Percentiles rank a stretch among this genome's conserved stretches.
Evolutionary conservation across 2,797 vertebrate species (phyloP).

Genomic region (Sebastolobus altivelis): DNA sequence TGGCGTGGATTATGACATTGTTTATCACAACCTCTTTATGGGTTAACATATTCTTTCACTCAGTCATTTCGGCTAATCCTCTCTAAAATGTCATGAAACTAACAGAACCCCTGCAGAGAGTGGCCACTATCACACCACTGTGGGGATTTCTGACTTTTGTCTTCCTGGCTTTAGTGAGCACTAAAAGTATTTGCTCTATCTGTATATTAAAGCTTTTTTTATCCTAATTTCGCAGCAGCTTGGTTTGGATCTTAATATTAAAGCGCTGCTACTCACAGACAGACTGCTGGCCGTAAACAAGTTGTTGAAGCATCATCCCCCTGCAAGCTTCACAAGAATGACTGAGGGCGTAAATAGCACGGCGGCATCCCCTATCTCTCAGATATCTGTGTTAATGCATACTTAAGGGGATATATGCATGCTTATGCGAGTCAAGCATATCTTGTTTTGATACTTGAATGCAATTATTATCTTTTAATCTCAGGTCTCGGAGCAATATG

Average conservation of each 20-base stretch:
- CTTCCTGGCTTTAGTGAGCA: slow-evolving; percentile 30
- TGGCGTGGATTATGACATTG: slow-evolving; percentile 64
- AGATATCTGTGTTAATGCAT: slow-evolving; percentile 78
- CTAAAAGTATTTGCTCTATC: slow-evolving; percentile 53
- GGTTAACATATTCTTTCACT: slow-evolving; percentile 64
- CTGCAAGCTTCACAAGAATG: slow-evolving; percentile 46
- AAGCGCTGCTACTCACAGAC: slow-evolving; percentile 32
- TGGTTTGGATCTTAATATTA: slow-evolving; percentile 51
- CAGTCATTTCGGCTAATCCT: slow-evolving; percentile 64
- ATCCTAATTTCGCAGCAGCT: slow-evolving; percentile 42
- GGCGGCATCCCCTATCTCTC: slow-evolving; percentile 40
- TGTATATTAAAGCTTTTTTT: slow-evolving; percentile 54
- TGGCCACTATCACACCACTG: slow-evolving; percentile 39
- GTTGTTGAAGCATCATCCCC: slow-evolving; percentile 28
- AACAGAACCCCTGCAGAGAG: slow-evolving; percentile 49
- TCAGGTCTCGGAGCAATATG: slow-evolving; percentile 69
- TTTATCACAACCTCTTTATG: slow-evolving; percentile 59
- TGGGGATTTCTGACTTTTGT: slow-evolving; percentile 56
- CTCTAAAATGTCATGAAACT: slow-evolving; percentile 68
- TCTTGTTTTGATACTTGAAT: slow-evolving; percentile 76
- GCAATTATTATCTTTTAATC: slow-evolving; percentile 66
- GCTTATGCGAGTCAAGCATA: slow-evolving; percentile 51
- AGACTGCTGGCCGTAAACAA: slow-evolving; percentile 46
- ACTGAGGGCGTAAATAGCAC: slow-evolving; percentile 37
- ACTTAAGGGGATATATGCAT: slow-evolving; percentile 68